Conservation (phyloP, 2,797 vertebrate genomes). For the Vespertilio murinus region DNA sequence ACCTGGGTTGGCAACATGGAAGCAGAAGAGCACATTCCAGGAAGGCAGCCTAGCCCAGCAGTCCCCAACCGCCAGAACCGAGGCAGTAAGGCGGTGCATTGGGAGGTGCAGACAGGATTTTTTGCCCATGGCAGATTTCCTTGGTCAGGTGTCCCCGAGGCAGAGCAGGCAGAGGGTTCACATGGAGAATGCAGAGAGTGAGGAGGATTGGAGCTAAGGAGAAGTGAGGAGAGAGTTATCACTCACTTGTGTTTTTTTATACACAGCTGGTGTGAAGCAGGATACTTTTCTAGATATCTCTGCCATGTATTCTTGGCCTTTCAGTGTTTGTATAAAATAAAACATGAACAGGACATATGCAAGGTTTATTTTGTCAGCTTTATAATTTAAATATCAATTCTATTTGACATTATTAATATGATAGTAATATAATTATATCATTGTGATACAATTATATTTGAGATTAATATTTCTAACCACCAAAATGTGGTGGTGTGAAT, state of each 20-base stretch:
- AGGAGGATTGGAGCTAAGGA: background rate
- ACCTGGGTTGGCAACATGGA: background rate
- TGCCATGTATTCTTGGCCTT: background rate
- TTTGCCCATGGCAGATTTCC: background rate
- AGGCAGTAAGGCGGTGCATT: background rate
- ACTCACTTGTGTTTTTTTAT: background rate
- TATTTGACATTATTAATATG: background rate
- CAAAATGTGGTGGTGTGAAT: background rate
- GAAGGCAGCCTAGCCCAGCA: background rate
- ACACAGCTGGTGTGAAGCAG: background rate
- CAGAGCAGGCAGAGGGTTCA: background rate
- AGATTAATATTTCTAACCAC: background rate
- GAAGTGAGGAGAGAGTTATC: background rate
- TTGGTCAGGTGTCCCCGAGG: background rate
- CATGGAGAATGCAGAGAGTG: background rate
- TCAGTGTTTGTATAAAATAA: constrained; percentile 13
- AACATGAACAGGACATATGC: background rate
- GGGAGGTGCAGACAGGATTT: background rate
- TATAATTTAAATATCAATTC: background rate
- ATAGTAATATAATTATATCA: background rate
- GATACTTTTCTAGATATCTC: constrained; percentile 1
- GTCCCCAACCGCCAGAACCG: background rate
- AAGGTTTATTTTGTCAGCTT: background rate
- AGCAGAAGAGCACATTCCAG: background rate
- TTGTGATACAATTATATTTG: background rate